Conservation (phyloP, 1,140 invertebrate genomes). For the Leptonema lineaticorne region DNA sequence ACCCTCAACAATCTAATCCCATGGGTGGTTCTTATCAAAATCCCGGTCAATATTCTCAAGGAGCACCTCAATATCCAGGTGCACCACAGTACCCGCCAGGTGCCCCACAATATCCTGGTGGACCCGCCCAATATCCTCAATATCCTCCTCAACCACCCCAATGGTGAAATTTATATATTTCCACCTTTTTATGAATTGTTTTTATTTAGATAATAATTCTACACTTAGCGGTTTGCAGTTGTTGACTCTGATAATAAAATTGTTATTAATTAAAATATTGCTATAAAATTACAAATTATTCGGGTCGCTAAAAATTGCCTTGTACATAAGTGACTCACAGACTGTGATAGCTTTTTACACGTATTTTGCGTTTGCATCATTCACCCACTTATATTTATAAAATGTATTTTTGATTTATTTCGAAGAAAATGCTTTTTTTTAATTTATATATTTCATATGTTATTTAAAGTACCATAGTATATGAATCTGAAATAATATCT, state of each 20-base stretch:
- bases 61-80: slow-evolving; percentile 39
- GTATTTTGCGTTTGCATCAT: neutral
- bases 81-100: slow-evolving; percentile 44
- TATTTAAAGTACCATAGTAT: neutral
- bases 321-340: neutral
- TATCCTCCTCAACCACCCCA: slow-evolving; percentile 45
- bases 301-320: neutral
- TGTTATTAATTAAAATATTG: neutral
- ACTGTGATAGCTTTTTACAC: slow-evolving; percentile 16
- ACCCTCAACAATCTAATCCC: slow-evolving; percentile 36
- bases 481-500: too few species aligned
- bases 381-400: neutral
- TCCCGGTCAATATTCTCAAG: slow-evolving; percentile 17
- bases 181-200: neutral
- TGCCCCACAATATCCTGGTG: slow-evolving; percentile 43
- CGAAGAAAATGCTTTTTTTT: neutral
- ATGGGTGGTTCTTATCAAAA: slow-evolving; percentile 40
- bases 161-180: slow-evolving; percentile 34
- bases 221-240: neutral
- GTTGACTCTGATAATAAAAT: slow-evolving; percentile 10
- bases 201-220: neutral
- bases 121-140: neutral
- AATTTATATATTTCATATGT: neutral
- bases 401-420: neutral
- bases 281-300: neutral